Evolutionary conservation across 30 jellyfish, hydroid and myxozoan genomes (phyloP).

Genomic region (Cassiopea xamachana): DNA sequence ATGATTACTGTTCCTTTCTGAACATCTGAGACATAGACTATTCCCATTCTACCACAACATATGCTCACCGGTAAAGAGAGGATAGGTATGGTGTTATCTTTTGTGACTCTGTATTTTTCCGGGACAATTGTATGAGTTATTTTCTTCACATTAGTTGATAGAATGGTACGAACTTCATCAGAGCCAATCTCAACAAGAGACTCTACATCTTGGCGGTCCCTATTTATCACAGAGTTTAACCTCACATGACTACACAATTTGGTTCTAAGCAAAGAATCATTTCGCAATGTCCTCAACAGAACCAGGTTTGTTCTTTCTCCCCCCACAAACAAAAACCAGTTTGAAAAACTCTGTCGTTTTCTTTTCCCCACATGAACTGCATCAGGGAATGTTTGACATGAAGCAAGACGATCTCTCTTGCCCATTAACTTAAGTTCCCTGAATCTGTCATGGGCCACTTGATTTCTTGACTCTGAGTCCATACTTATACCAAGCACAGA

Average conservation of each 20-base stretch:
- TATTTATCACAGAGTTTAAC: conserved; percentile 40
- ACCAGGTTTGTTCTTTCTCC: conserved; percentile 33
- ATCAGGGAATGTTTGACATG: conserved; percentile 43
- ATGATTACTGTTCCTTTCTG: conserved; percentile 1
- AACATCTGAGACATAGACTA: conserved; percentile 22
- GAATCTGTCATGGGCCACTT: conserved; percentile 32
- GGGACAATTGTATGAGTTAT: conserved; percentile 28
- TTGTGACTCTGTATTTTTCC: conserved; percentile 25
- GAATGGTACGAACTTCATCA: conserved; percentile 8
- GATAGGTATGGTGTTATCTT: not conserved
- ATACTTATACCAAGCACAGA: not conserved
- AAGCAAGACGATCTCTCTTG: not conserved
- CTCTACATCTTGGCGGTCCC: conserved; percentile 57
- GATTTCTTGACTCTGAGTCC: not conserved
- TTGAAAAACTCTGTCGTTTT: conserved; percentile 43
- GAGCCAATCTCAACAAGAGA: conserved; percentile 36
- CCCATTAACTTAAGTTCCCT: conserved; percentile 13
- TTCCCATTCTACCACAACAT: conserved; percentile 20
- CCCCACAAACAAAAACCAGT: conserved; percentile 49
- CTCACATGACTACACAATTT: not conserved
- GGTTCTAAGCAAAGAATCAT: not conserved
- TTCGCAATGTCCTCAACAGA: conserved; percentile 21
- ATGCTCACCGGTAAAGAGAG: conserved; percentile 1
- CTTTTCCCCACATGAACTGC: conserved; percentile 53
- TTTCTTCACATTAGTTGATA: conserved; percentile 5